These are phyloP conservation scores for Distichodus sexfasciatus DNA, from an alignment of 2,797 vertebrate genomes.

Conservation along the genomic window DNA sequence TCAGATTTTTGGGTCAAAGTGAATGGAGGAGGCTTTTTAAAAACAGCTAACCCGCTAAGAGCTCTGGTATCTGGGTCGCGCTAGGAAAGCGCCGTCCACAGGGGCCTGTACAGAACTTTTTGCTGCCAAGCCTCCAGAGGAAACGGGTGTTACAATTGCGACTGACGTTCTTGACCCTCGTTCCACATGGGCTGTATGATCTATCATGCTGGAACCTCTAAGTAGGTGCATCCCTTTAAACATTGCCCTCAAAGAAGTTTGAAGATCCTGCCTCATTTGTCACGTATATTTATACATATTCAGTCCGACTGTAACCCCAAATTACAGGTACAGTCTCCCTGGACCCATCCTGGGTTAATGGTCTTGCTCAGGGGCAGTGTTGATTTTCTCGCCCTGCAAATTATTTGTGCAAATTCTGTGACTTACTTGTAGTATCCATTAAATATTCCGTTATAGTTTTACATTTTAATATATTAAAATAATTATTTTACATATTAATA, in stretches of 20 bases:
- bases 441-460: no score
- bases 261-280: conserved; percentile 6
- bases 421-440: no score
- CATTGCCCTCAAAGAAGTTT: conserved; percentile 11
- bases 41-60: conserved; percentile 50
- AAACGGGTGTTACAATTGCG: neutral
- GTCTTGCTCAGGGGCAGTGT: no score
- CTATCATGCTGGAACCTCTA: conserved; percentile 1
- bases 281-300: neutral
- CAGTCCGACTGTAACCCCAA: no score
- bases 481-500: no score
- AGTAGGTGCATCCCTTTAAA: neutral
- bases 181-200: conserved; percentile 4
- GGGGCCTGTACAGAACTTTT: conserved; percentile 51
- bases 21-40: conserved; percentile 55
- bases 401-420: no score
- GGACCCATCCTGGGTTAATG: no score
- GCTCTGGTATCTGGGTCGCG: conserved; percentile 59
- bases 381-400: no score
- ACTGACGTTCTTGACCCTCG: neutral
- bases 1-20: conserved; percentile 71
- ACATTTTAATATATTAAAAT: no score
- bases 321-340: no score
- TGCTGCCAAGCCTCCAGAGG: conserved; percentile 24
- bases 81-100: conserved; percentile 48